These are phyloP conservation scores for Serrognathus titanus DNA, from an alignment of 2,888 invertebrate species.

Conservation along the genomic window DNA sequence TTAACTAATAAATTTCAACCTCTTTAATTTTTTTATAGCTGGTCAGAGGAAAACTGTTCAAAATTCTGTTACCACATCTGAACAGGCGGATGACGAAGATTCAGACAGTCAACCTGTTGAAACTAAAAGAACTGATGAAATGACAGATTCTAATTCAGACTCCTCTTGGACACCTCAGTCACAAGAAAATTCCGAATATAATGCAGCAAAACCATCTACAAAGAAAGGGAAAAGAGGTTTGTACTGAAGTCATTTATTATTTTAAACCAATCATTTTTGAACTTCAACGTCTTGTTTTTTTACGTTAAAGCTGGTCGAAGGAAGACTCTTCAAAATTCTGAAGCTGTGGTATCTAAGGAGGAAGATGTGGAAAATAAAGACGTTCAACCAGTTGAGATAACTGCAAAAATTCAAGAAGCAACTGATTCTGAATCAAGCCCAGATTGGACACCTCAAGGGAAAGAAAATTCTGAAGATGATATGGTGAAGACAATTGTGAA, in stretches of 20 bases:
- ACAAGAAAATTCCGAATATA: conserved; percentile 46
- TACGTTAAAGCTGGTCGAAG: conserved; percentile 11
- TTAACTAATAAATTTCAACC: not conserved
- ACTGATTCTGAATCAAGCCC: conserved; percentile 67
- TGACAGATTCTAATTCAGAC: conserved; percentile 60
- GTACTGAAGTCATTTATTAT: not conserved
- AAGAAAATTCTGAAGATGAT: conserved; percentile 45
- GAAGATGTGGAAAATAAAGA: conserved; percentile 65
- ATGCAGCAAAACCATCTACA: conserved; percentile 41
- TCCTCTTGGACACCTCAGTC: conserved; percentile 73
- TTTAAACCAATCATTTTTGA: not conserved
- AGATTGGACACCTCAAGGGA: conserved; percentile 69
- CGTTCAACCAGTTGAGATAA: conserved; percentile 48
- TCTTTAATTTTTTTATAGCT: conserved; percentile 6
- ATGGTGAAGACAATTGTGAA: conserved; percentile 38
- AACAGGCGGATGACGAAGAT: too few species aligned
- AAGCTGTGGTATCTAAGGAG: conserved; percentile 56
- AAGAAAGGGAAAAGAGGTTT: conserved; percentile 22
- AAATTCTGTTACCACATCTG: not conserved
- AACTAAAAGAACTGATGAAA: conserved; percentile 54
- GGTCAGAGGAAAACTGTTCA: conserved; percentile 13
- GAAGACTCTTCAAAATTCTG: not conserved
- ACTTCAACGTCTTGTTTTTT: not conserved
- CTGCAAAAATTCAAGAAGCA: conserved; percentile 57
- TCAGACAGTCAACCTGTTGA: too few species aligned